Conservation (phyloP, 2,113 vertebrate genomes). For the Microcebus ravelobensis region DNA sequence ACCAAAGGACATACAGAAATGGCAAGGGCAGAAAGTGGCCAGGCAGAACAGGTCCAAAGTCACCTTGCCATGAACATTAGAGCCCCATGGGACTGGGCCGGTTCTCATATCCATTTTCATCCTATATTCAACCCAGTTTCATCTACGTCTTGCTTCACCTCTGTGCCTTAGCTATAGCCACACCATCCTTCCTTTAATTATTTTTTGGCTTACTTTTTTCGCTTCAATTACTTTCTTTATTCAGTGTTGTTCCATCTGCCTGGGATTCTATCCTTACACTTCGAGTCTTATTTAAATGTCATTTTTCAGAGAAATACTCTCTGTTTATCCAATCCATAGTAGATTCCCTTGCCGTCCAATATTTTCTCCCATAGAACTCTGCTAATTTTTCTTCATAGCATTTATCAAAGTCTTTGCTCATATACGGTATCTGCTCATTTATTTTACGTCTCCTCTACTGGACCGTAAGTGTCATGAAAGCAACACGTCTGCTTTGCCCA, state of each 20-base stretch:
- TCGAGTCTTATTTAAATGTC: neutral
- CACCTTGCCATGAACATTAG: fast-evolving
- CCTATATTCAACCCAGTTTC: neutral
- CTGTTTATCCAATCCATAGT: neutral
- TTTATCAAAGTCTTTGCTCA: neutral
- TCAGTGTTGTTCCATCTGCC: neutral
- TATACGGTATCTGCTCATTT: neutral
- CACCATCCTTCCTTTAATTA: neutral
- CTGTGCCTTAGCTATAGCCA: neutral
- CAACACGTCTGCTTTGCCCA: neutral
- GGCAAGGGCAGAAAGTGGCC: neutral
- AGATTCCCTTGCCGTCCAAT: neutral
- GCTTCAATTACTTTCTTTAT: neutral
- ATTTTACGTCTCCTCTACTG: neutral
- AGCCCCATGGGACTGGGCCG: fast-evolving
- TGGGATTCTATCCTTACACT: neutral
- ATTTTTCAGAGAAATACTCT: neutral
- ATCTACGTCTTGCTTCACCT: neutral
- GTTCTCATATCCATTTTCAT: neutral
- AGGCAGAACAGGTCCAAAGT: neutral
- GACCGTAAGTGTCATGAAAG: neutral
- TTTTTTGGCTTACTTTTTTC: neutral
- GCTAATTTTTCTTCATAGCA: neutral
- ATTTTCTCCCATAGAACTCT: neutral
- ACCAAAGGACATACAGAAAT: neutral